Base-by-base conservation (phyloP, 1,140 invertebrate species). In the Papilio aristodemus region DNA sequence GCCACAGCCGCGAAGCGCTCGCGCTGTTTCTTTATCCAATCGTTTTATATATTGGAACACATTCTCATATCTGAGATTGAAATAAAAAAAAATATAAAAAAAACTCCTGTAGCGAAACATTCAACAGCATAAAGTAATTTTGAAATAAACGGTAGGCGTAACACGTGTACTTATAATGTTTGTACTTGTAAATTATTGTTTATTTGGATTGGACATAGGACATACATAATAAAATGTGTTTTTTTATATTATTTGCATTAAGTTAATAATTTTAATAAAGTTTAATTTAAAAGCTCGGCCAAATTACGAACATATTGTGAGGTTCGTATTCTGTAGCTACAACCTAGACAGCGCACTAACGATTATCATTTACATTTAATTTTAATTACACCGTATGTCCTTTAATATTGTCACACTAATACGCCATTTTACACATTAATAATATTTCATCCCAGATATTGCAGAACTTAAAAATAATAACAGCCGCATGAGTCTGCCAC, bases 51-150 rank as follows among this genome's bases (percentile, higher is more conserved):
- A 83, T 68, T 81, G 78, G 76, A 84, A 86, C 82, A 84, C 81
- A 83, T 83, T 86, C 81, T 84, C 76, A 84, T 87, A 89, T 88
- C 86, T 89, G 86, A 90, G 85, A 89, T 79, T 86, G 85, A 85
- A 87, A 82, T 72, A 71, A 68, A 69, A 66, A 63, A 59, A 58
- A 22, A 68, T 58, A 8, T n/a, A 43, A 43, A 5, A 9, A 54
- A 54, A 54, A 9, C 22, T 9, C 46, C 46, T 54, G 46, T 54
- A 54, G 46, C 46, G 22, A 54, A 22, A 54, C 19, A 50, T 41
- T 41, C 19, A 4, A 54, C 46, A 22, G 17, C 19, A 50, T 19
- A 50, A n/a, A 43, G n/a, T 41, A n/a, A n/a, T 41, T 9, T n/a
- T 4, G 13, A 43, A 54, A 22, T 22, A 54, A 19, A 22, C 19